A percentile compares a stretch with the other conserved stretches of the same genome.
These are phyloP conservation scores for Gonioctena quinquepunctata DNA, from an alignment of 1,140 invertebrate species.

Conservation along the genomic window DNA sequence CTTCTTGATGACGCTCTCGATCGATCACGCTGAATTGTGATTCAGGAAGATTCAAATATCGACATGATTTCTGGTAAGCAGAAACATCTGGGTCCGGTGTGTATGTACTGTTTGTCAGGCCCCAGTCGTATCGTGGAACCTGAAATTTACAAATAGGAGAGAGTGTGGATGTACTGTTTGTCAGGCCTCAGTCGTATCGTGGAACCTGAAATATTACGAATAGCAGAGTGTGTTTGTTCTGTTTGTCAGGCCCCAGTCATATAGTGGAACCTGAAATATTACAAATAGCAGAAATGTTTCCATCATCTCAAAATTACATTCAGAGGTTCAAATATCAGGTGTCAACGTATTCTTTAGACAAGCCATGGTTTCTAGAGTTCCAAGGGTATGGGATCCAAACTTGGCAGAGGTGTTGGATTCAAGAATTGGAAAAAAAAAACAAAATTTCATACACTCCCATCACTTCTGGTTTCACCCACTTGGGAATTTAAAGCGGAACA, in stretches of 20 bases:
- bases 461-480: too few relatives aligned
- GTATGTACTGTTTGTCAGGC: conserved; percentile 55
- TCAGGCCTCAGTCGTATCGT: conserved; percentile 54
- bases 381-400: too few relatives aligned
- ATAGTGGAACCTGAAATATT: conserved; percentile 18
- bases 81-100: conserved; percentile 56
- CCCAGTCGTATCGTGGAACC: conserved; percentile 53
- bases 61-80: conserved; percentile 51
- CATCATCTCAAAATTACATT: too few relatives aligned
- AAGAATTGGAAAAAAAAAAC: too few relatives aligned
- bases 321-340: too few relatives aligned
- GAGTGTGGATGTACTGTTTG: conserved; percentile 53
- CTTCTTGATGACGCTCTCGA: conserved; percentile 57
- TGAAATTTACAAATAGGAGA: conserved; percentile 12
- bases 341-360: too few relatives aligned
- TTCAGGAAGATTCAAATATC: conserved; percentile 35
- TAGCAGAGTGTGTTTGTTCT: conserved; percentile 49
- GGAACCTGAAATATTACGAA: conserved; percentile 35
- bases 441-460: too few relatives aligned
- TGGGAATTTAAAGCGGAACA: too few relatives aligned
- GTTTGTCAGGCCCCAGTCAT: conserved; percentile 55
- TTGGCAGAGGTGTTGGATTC: too few relatives aligned
- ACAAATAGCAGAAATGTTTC: background rate
- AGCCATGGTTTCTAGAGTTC: too few relatives aligned
- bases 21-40: conserved; percentile 58